These are phyloP conservation scores for Cheilosia scutellata DNA, from an alignment of 2,888 invertebrate genomes.

Conservation along the genomic window DNA sequence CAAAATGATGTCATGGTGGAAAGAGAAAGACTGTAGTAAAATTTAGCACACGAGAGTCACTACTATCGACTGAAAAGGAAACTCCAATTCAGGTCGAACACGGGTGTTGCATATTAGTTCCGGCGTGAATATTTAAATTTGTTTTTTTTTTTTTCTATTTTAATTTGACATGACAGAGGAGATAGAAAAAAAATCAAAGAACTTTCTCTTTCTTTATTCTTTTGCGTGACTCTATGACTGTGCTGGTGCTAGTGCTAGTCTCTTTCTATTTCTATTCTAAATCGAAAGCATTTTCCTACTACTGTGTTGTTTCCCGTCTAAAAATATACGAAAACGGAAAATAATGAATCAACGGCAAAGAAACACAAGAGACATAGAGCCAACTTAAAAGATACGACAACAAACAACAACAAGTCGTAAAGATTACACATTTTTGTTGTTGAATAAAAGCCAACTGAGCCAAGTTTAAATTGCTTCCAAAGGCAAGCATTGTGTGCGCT, in stretches of 20 bases:
- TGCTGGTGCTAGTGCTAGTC: not conserved
- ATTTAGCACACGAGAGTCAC: not conserved
- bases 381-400: slow-evolving; percentile 5
- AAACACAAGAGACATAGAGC: slow-evolving; percentile 3
- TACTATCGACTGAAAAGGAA: slow-evolving; percentile 16
- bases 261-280: slow-evolving; percentile 29
- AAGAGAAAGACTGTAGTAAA: slow-evolving; percentile 1
- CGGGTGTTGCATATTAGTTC: slow-evolving; percentile 46
- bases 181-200: not conserved
- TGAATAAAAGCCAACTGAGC: slow-evolving; percentile 56
- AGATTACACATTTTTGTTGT: slow-evolving; percentile 27
- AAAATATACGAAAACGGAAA: slow-evolving; percentile 53
- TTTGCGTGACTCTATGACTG: not conserved
- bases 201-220: slow-evolving; percentile 50
- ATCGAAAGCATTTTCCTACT: slow-evolving; percentile 52
- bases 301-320: slow-evolving; percentile 21
- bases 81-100: slow-evolving; percentile 47
- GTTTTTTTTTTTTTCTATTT: slow-evolving; percentile 14
- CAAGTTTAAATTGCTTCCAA: slow-evolving; percentile 51
- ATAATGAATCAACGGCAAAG: slow-evolving; percentile 50
- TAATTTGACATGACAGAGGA: not conserved
- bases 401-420: slow-evolving; percentile 34
- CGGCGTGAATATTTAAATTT: slow-evolving; percentile 19
- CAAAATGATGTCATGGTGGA: slow-evolving; percentile 54
- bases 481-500: not conserved